Base-by-base conservation (phyloP, 2,888 invertebrate species). In the Diarsia mendica region DNA sequence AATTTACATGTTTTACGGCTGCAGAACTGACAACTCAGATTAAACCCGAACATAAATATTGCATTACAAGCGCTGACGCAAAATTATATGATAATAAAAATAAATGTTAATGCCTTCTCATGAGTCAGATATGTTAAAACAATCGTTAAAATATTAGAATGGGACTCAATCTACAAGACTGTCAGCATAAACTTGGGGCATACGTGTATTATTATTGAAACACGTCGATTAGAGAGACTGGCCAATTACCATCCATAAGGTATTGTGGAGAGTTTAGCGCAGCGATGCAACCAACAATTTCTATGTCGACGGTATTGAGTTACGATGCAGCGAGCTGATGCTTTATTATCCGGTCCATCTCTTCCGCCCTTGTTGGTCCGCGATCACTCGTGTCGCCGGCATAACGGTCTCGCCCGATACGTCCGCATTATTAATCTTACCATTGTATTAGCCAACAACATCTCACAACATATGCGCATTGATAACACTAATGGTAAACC, bases 271-370 rank as follows among this genome's bases (percentile, higher is more conserved):
- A 86, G 89, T 92, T 92, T 91, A 92, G 91, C 91, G 87, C 90
- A 87, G 90, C 89, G 88, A 89, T 89, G 92, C 91, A 94, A 93
- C 93, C 91, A 93, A 95, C 95, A 95, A 96, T 96, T 95, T 95
- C 93, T 91, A 91, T 92, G 95, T 95, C 95, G 91, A 88, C 93
- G 91, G 90, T 92, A 92, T 93, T 95, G 95, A 96, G 94, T 95
- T 95, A 96, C 95, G 94, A 93, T 85, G 91, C 92, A 90, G 90
- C 92, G 85, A 90, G 89, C 91, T 94, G 94, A 95, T 95, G 95
- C 92, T 96, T 96, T 96, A 96, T 95, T 94, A 95, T 95, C 95
- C 91, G 92, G 93, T 91, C 91, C 95, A 95, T 96, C 95, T 96
- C 95, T 96, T 95, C 95, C 95, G 95, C 94, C 94, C 95, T 95